Evolutionary conservation across 1,140 invertebrate genomes (phyloP).

Genomic region (Arion vulgaris): DNA sequence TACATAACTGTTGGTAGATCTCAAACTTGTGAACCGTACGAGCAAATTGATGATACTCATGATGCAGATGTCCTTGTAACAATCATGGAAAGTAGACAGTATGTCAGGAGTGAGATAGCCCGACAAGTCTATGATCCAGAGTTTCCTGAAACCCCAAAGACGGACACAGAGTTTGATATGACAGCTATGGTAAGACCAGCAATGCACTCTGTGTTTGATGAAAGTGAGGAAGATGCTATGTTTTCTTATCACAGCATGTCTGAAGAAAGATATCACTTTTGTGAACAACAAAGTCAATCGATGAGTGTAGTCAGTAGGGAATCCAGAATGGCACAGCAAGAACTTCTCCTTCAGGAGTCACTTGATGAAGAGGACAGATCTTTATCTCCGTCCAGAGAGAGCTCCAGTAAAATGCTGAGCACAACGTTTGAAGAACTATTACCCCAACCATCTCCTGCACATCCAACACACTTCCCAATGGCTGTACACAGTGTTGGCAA

Average conservation of each 20-base stretch:
- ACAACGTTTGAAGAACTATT: conserved; percentile 50
- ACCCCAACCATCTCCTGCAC: conserved; percentile 23
- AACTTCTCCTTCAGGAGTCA: conserved; percentile 59
- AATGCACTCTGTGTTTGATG: conserved; percentile 9
- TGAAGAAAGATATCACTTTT: neutral
- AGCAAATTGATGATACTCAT: conserved; percentile 62
- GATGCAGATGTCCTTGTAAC: conserved; percentile 61
- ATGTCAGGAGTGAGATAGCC: conserved; percentile 47
- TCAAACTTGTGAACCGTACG: conserved; percentile 59
- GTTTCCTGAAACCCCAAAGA: conserved; percentile 41
- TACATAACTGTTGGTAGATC: neutral
- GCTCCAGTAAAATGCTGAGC: conserved; percentile 44
- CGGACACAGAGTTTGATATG: conserved; percentile 27
- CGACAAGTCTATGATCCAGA: conserved; percentile 41
- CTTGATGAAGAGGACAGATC: conserved; percentile 65
- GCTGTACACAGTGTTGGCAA: conserved; percentile 60
- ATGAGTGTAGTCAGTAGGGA: conserved; percentile 60
- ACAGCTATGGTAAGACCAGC: neutral
- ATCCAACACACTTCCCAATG: conserved; percentile 55
- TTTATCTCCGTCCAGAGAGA: conserved; percentile 61
- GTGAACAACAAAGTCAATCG: conserved; percentile 38
- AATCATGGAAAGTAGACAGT: conserved; percentile 59
- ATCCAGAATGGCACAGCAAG: conserved; percentile 65
- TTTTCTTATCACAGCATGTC: conserved; percentile 2
- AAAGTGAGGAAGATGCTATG: conserved; percentile 44